Conservation (phyloP, 2,888 invertebrate genomes). For the Tenthredo mesomela region DNA sequence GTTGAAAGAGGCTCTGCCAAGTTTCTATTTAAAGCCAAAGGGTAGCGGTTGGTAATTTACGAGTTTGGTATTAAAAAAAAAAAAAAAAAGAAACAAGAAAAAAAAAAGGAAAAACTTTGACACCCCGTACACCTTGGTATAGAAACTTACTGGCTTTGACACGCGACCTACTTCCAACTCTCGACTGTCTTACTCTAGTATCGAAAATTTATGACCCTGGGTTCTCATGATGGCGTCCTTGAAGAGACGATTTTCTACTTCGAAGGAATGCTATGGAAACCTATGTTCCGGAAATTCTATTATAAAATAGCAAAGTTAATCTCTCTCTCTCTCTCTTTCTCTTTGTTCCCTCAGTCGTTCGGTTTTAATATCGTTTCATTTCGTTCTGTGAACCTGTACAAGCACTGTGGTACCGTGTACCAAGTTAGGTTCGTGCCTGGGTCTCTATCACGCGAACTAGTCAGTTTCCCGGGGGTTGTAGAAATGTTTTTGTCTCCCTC, state of each 20-base stretch:
- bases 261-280: not conserved
- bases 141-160: conserved; percentile 67
- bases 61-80: conserved; percentile 65
- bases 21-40: conserved; percentile 75
- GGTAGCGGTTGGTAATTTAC: conserved; percentile 73
- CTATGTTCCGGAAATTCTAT: not conserved
- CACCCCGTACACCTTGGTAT: conserved; percentile 65
- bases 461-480: conserved; percentile 56
- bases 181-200: conserved; percentile 67
- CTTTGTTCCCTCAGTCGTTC: conserved; percentile 48
- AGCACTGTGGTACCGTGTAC: conserved; percentile 16
- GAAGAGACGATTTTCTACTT: not conserved
- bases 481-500: conserved; percentile 71
- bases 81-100: conserved; percentile 69
- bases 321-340: conserved; percentile 57
- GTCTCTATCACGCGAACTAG: conserved; percentile 55
- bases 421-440: conserved; percentile 10
- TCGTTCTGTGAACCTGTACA: not conserved
- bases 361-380: conserved; percentile 51
- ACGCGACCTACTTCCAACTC: conserved; percentile 75
- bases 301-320: not conserved
- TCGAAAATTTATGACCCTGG: conserved; percentile 58
- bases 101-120: conserved; percentile 66
- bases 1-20: conserved; percentile 70
- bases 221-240: not conserved